phyloP scores from a whole-genome alignment of 2,113 vertebrate species.

The Proteles cristata region DNA sequence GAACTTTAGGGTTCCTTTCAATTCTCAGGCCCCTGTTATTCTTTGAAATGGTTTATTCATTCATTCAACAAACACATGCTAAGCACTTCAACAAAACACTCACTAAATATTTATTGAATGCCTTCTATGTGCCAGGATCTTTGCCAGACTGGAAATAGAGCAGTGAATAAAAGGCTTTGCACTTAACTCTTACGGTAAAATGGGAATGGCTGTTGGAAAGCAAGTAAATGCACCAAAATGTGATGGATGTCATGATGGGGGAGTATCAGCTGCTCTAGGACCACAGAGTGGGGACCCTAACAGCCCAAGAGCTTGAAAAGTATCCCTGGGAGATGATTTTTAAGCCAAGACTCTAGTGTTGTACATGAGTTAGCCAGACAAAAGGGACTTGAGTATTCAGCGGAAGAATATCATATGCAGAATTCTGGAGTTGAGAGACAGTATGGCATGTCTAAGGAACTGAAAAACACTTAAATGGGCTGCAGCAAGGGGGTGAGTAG shows the following conservation, averaged over 20 bases:
- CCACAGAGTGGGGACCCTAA: neutral
- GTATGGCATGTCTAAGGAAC: neutral
- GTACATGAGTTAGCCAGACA: neutral
- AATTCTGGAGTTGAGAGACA: neutral
- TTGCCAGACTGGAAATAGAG: neutral
- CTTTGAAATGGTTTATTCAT: slow-evolving; percentile 13
- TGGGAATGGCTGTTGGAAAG: neutral
- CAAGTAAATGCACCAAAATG: neutral
- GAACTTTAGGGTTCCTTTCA: neutral
- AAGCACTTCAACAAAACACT: slow-evolving; percentile 2
- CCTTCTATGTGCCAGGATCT: slow-evolving; percentile 15
- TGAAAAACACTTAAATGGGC: neutral
- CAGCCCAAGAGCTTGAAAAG: neutral
- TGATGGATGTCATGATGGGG: neutral
- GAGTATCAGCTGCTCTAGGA: neutral
- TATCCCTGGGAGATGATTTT: neutral
- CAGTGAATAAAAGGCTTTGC: neutral
- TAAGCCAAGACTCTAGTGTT: neutral
- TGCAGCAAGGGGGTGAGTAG: neutral
- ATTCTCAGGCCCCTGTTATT: neutral
- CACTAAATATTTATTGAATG: neutral
- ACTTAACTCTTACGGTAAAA: neutral
- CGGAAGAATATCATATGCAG: neutral
- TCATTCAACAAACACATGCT: slow-evolving; percentile 16
- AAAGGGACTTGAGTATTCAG: neutral